A percentile compares a stretch with the other conserved stretches of the same genome.
phyloP scores from a whole-genome alignment of 2,888 invertebrate genomes.

The Brachylomia viminalis region DNA sequence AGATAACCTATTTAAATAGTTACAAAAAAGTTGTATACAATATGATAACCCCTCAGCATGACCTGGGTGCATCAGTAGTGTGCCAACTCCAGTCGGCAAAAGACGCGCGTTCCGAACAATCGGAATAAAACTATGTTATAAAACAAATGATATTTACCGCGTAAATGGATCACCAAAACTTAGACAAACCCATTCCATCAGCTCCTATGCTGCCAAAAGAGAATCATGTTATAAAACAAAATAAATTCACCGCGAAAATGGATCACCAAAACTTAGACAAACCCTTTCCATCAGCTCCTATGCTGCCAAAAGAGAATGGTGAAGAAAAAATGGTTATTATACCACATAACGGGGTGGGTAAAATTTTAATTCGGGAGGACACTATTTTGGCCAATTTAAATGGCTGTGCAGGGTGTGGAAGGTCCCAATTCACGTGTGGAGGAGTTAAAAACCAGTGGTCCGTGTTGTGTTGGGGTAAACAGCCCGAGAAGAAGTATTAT shows the following conservation, averaged over 20 bases:
- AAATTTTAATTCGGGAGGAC: constrained; percentile 84
- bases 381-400: constrained; percentile 81
- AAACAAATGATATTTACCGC: constrained; percentile 35
- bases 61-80: constrained; percentile 49
- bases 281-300: constrained; percentile 68
- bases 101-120: constrained; percentile 38
- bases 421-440: constrained; percentile 81
- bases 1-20: constrained; percentile 69
- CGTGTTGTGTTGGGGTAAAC: constrained; percentile 85
- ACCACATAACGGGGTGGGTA: constrained; percentile 74
- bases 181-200: constrained; percentile 71
- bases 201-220: constrained; percentile 75
- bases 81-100: background rate
- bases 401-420: constrained; percentile 84
- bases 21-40: constrained; percentile 54
- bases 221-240: constrained; percentile 52
- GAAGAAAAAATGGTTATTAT: constrained; percentile 75
- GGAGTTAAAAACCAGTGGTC: constrained; percentile 85
- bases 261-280: constrained; percentile 73
- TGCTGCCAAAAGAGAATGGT: constrained; percentile 73
- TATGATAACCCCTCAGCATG: constrained; percentile 55
- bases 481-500: constrained; percentile 84
- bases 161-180: constrained; percentile 73
- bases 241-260: constrained; percentile 64
- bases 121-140: constrained; percentile 47